Conservation (phyloP, 2,888 invertebrate genomes). For the Notodonta ziczac region DNA sequence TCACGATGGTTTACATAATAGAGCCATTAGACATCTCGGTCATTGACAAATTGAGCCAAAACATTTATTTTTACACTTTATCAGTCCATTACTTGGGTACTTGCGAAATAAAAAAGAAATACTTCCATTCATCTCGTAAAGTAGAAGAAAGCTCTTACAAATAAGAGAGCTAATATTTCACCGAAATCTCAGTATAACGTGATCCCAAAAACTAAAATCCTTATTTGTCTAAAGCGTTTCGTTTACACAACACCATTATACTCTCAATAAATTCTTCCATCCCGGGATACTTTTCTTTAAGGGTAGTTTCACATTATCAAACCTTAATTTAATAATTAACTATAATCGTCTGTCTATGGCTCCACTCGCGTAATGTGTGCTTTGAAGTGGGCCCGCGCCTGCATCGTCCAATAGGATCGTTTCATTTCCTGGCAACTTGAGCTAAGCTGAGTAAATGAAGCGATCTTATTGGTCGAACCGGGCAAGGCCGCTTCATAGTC, state of each 20-base stretch:
- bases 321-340: background rate
- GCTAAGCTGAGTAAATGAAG: too few species aligned
- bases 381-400: too few species aligned
- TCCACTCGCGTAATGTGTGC: too few species aligned
- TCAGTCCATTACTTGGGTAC: background rate
- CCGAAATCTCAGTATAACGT: background rate
- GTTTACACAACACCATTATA: background rate
- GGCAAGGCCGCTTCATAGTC: too few species aligned
- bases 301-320: background rate
- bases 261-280: constrained; percentile 1
- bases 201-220: constrained; percentile 1
- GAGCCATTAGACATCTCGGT: too few species aligned
- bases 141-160: background rate
- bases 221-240: constrained; percentile 3
- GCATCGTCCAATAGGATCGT: too few species aligned
- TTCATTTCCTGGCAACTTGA: too few species aligned
- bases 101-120: background rate
- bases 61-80: too few species aligned
- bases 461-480: too few species aligned
- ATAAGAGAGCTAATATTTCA: background rate
- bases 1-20: too few species aligned
- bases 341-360: too few species aligned
- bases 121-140: background rate
- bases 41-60: too few species aligned
- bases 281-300: background rate